phyloP scores from a whole-genome alignment of 37 sponge, comb jelly and placozoan species.

The Axinella damicornis region DNA sequence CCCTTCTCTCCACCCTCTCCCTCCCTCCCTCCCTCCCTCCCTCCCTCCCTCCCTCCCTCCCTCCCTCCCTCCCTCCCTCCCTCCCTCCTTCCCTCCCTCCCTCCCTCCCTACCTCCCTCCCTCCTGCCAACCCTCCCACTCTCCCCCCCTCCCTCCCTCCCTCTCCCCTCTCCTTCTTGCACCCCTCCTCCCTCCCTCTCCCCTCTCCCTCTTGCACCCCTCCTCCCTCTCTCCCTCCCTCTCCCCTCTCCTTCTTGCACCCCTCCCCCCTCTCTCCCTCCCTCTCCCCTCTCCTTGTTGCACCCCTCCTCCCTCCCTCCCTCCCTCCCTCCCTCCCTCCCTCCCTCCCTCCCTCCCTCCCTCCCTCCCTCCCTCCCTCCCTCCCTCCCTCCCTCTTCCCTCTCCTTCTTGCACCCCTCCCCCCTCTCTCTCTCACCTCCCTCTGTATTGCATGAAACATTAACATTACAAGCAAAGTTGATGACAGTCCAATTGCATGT shows the following conservation, averaged over 20 bases:
- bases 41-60: neutral
- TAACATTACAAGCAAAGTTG: neutral
- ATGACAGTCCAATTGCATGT: too few relatives aligned
- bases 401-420: neutral
- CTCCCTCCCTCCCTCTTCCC: neutral
- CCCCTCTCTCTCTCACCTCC: neutral
- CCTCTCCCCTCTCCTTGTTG: neutral
- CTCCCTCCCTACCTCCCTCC: neutral
- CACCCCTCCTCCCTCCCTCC: neutral
- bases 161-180: too few relatives aligned
- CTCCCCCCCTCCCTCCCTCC: too few relatives aligned
- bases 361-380: neutral
- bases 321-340: neutral
- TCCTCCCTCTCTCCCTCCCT: conserved; percentile 12
- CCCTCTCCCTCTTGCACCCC: neutral
- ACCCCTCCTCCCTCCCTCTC: neutral
- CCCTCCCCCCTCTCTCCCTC: neutral
- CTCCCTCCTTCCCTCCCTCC: conserved; percentile 19
- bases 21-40: neutral
- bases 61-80: neutral
- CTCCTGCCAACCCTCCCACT: too few relatives aligned
- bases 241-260: too few relatives aligned
- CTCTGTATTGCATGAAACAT: too few relatives aligned
- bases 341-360: neutral
- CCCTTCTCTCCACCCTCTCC: neutral